Evolutionary conservation across 2,888 invertebrate genomes (phyloP), one percentile per base, ranked within the genome.

Genomic region (Dynastes tityus): DNA sequence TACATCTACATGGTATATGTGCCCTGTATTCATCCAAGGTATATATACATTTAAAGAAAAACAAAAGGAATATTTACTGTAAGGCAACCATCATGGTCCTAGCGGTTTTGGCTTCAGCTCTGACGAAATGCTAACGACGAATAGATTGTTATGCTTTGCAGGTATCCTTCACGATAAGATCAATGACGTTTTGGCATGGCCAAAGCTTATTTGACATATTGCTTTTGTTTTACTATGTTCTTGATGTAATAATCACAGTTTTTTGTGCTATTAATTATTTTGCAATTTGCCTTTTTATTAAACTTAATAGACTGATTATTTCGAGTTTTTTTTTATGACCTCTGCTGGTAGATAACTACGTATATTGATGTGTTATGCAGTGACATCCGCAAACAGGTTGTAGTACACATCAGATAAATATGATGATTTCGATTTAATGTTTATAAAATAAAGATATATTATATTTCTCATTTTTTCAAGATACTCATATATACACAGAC

Each of bases 71-170:
- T 32, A 32, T 29, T 63, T 5, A n/a, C 63, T 29, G 6, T 45
- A 45, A 45, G 45, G 45, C 45, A 45, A 8, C 2, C 45, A 45
- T 37, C 37, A 11, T 8, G 45, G 45, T 45, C 8, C 45, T 8
- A 2, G 9, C 8, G 11, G 9, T 45, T 45, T 45, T 11, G 45
- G 45, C 45, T 45, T 45, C 45, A 11, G 11, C 45, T 45, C 45
- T 16, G 65, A 67, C 22, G 65, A 40, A 73, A 73, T 16, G 73
- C 53, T 73, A 73, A 73, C 40, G 73, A 73, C 73, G 58, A 73
- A 73, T 73, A 73, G 73, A 73, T 73, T 73, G 73, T 55, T 9
- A n/a, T 32, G 61, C 11, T 67, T 32, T 11, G 9, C 32, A 0
- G 16, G 22, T 58, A 53, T 53, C 16, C 55, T 45, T 58, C 45